Evolutionary conservation across 2,888 invertebrate species (phyloP).

Genomic region (Choristoneura rosaceana): DNA sequence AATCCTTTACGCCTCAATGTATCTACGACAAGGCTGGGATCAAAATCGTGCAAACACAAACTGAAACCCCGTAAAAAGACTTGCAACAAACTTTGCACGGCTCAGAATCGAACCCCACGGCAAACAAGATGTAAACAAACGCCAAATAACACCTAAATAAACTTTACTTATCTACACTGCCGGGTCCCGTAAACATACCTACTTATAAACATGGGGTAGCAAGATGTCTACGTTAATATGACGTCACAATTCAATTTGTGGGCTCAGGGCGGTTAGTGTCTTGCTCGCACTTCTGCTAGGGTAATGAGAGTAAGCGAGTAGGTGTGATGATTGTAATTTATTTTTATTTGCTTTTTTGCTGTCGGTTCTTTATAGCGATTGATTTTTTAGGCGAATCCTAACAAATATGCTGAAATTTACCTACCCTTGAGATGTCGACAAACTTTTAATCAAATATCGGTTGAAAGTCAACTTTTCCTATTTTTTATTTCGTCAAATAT

Average conservation of each 20-base stretch:
- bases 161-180: constrained; percentile 22
- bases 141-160: constrained; percentile 33
- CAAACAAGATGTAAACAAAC: constrained; percentile 37
- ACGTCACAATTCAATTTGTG: constrained; percentile 21
- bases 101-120: constrained; percentile 30
- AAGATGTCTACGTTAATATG: constrained; percentile 13
- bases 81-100: constrained; percentile 5
- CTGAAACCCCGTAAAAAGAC: neutral
- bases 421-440: too few species aligned
- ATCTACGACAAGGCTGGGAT: neutral
- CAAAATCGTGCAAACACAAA: constrained; percentile 1
- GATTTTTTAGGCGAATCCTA: too few species aligned
- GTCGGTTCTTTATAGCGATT: neutral
- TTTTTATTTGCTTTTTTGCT: neutral
- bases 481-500: too few species aligned
- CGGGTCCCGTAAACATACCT: constrained; percentile 1
- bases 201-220: constrained; percentile 5
- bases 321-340: neutral
- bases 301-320: neutral
- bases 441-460: too few species aligned
- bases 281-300: neutral
- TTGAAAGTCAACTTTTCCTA: too few species aligned
- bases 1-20: neutral
- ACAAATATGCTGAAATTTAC: too few species aligned
- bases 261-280: neutral